Base-by-base conservation (phyloP, 2,113 vertebrate species). In the Rafetus swinhoei region DNA sequence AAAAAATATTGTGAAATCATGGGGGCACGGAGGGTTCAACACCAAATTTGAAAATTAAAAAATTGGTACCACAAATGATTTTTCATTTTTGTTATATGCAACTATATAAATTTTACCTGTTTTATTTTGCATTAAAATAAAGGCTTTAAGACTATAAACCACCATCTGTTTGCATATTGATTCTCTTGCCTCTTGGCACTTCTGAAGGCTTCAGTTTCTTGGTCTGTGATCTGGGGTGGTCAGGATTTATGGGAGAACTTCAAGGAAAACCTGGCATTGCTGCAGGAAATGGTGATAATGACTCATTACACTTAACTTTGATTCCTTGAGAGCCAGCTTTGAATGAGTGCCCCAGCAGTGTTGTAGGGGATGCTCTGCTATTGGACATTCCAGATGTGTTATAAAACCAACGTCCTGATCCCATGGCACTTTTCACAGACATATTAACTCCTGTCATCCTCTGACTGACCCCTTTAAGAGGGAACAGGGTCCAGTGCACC, bases 101-200 rank as follows among this genome's bases (percentile, higher is more conserved):
- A 95, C 96, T 96, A 97, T 97, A 98, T 96, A 97, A 97, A 98
- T 96, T 97, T 97, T 97, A 96, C 95, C 96, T 96, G 92, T 82
- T 97, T 96, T 98, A 98, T 98, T 98, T 98, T 98, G 94, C 97
- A 98, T 98, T 98, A 95, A 98, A 98, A 98, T 98, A 98, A 98
- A 98, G 95, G 97, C 97, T 97, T 97, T 95, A 95, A 96, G 94
- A 95, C 93, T 97, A 91, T 93, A 69, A 90, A 92, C 85, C 85
- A 27, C 65, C 88, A 85, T 84, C 72, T 22, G 22, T 81, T 83
- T 76, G 79, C 74, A 81, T 65, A 19, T 83, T 84, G 52, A 81
- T 86, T 97, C 92, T 93, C 90, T 87, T 25, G 50, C 32, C 85
- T 76, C 45, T 86, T 80, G 56, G 24, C 79, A 39, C 56, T 85